Evolutionary conservation across 2,888 invertebrate species (phyloP).

Genomic region (Steinernema carpocapsae): DNA sequence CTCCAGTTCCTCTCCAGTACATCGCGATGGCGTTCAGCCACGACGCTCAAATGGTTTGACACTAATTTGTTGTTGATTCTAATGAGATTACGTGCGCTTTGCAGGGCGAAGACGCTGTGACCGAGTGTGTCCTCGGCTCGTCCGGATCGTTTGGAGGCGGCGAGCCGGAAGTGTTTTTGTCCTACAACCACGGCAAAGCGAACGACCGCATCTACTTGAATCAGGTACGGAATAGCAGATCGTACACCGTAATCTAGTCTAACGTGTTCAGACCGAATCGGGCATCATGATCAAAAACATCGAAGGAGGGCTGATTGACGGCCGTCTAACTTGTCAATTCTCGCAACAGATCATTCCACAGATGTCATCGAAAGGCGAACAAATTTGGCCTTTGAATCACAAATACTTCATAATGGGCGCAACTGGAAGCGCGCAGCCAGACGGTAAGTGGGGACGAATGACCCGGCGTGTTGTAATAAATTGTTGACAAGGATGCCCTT

Average conservation of each 20-base stretch:
- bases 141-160: constrained; percentile 50
- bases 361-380: constrained; percentile 50
- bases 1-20: constrained; percentile 64
- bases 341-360: constrained; percentile 62
- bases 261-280: constrained; percentile 51
- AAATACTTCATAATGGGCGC: constrained; percentile 64
- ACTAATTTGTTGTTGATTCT: constrained; percentile 18
- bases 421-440: constrained; percentile 65
- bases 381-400: constrained; percentile 58
- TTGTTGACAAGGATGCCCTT: constrained; percentile 37
- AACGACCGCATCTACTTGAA: constrained; percentile 63
- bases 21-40: constrained; percentile 63
- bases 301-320: constrained; percentile 55
- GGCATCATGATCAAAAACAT: constrained; percentile 48
- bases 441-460: constrained; percentile 52
- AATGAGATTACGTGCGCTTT: constrained; percentile 25
- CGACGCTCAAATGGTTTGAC: constrained; percentile 58
- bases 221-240: constrained; percentile 38
- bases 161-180: constrained; percentile 63
- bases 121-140: constrained; percentile 63
- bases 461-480: constrained; percentile 25
- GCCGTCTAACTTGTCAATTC: constrained; percentile 58
- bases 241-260: background rate
- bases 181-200: constrained; percentile 61
- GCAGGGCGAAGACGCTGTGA: constrained; percentile 64